These are phyloP conservation scores for Drosophila equinoxialis DNA, from an alignment of 1,140 invertebrate species.

Conservation along the genomic window DNA sequence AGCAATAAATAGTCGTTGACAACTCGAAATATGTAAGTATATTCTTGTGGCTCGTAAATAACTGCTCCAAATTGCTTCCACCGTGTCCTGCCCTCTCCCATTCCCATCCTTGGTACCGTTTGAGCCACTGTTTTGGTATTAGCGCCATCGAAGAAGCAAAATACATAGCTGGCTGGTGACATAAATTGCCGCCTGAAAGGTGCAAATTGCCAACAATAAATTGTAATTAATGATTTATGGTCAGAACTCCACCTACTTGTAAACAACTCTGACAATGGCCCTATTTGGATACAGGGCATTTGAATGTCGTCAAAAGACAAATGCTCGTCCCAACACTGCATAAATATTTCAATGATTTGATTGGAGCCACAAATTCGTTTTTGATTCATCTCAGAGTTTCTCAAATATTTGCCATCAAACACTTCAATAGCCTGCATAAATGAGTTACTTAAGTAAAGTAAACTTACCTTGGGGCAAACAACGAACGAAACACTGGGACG, in stretches of 20 bases:
- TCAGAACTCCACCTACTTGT: constrained; percentile 11
- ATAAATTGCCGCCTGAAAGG: constrained; percentile 72
- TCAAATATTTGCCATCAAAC: constrained; percentile 5
- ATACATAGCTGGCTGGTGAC: constrained; percentile 45
- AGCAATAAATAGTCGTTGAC: constrained; percentile 63
- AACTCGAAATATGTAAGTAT: constrained; percentile 28
- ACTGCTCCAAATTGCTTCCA: constrained; percentile 30
- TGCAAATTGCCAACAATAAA: constrained; percentile 79
- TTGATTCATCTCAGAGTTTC: not conserved
- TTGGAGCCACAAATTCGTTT: not conserved
- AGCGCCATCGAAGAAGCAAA: constrained; percentile 50
- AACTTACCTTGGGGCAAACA: not conserved
- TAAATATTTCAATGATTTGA: constrained; percentile 75
- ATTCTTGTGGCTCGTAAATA: constrained; percentile 57
- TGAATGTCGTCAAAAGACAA: constrained; percentile 33
- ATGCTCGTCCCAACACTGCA: constrained; percentile 36
- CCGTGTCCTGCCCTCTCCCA: no score
- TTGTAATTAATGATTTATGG: constrained; percentile 77
- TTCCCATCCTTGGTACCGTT: constrained; percentile 18
- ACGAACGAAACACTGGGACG: no score
- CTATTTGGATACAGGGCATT: constrained; percentile 18
- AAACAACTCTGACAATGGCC: constrained; percentile 5
- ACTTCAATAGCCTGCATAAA: not conserved
- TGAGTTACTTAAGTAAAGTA: not conserved
- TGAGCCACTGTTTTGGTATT: constrained; percentile 8